Conservation (phyloP, 2,113 vertebrate genomes). For the Eonycteris spelaea region DNA sequence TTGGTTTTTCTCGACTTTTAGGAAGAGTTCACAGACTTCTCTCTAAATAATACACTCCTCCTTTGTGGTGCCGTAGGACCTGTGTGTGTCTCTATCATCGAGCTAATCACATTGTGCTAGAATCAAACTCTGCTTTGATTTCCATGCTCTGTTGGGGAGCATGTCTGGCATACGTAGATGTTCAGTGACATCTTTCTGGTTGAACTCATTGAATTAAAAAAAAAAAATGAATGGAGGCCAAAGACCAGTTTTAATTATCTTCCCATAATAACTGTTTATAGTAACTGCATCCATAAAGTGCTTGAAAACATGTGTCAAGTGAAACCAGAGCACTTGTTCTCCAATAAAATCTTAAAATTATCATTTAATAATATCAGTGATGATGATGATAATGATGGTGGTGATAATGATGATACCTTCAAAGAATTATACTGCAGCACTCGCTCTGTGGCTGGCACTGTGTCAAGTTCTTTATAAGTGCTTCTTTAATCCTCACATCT, state of each 20-base stretch:
- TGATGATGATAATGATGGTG: background rate
- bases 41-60: rapidly evolving
- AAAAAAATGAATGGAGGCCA: background rate
- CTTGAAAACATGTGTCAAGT: background rate
- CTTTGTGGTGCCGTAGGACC: background rate
- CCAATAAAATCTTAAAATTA: background rate
- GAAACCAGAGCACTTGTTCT: background rate
- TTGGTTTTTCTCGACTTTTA: background rate
- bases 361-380: background rate
- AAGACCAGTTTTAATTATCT: background rate
- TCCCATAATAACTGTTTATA: background rate
- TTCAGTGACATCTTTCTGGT: background rate
- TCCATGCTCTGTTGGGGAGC: background rate
- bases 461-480: background rate
- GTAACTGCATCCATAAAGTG: background rate
- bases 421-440: background rate
- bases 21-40: background rate
- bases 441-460: background rate
- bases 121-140: background rate
- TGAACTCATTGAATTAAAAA: background rate
- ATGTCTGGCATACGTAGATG: background rate
- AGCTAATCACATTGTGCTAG: too few relatives aligned
- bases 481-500: background rate
- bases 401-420: background rate
- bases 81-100: background rate